Evolutionary conservation across 2,888 invertebrate genomes (phyloP).

Genomic region (Eustalomyia histrio): DNA sequence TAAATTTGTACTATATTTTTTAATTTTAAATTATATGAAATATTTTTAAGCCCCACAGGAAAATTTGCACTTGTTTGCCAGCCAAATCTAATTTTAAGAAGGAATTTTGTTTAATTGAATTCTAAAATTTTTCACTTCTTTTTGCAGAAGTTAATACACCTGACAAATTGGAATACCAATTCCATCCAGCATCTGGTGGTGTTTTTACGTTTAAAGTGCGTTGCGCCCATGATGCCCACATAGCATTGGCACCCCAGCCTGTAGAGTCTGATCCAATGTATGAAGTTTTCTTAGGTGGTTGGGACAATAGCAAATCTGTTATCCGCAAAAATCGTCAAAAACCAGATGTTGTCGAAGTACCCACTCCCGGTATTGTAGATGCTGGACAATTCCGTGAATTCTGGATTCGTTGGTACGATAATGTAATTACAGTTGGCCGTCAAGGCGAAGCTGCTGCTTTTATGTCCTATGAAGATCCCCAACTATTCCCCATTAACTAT

Average conservation of each 20-base stretch:
- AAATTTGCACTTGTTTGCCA: too few species aligned
- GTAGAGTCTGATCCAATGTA: constrained; percentile 88
- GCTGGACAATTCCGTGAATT: constrained; percentile 89
- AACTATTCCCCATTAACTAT: constrained; percentile 85
- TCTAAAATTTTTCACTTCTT: too few species aligned
- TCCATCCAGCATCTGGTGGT: constrained; percentile 86
- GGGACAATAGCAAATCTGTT: constrained; percentile 91
- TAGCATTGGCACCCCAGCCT: constrained; percentile 87
- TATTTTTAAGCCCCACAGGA: too few species aligned
- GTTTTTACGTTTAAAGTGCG: constrained; percentile 88
- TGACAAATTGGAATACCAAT: constrained; percentile 90
- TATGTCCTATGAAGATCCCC: constrained; percentile 86
- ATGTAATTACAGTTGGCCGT: constrained; percentile 85
- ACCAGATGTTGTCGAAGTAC: constrained; percentile 86
- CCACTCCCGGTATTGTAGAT: constrained; percentile 87
- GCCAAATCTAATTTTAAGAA: too few species aligned
- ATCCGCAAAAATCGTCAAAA: constrained; percentile 89
- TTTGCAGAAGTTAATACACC: constrained; percentile 87
- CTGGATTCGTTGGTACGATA: constrained; percentile 90
- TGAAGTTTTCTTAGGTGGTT: constrained; percentile 93
- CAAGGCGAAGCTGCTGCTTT: constrained; percentile 87
- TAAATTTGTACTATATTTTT: too few species aligned
- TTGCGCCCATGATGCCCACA: constrained; percentile 90
- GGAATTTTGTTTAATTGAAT: too few species aligned
- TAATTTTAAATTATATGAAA: too few species aligned